Evolutionary conservation across 2,797 vertebrate species (phyloP).

Genomic region (Ctenosaura bakeri): DNA sequence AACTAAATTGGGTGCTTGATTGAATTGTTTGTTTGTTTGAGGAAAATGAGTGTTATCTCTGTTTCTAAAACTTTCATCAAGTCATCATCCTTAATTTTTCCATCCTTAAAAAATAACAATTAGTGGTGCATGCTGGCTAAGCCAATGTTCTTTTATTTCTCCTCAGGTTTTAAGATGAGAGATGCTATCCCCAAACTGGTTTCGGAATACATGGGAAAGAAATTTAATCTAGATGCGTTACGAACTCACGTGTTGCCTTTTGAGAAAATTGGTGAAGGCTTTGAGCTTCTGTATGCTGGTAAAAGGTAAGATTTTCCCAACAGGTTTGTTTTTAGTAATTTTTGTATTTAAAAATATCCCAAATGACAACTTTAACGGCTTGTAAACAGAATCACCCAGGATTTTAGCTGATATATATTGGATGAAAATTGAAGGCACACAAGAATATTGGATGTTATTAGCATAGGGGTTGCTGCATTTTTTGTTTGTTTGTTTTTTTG

Average conservation of each 20-base stretch:
- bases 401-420: too few species aligned
- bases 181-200: conserved; percentile 80
- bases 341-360: neutral
- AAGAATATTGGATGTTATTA: too few species aligned
- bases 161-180: conserved; percentile 82
- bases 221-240: conserved; percentile 84
- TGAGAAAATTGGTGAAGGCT: conserved; percentile 82
- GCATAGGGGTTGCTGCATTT: too few species aligned
- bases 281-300: conserved; percentile 79
- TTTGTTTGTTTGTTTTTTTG: too few species aligned
- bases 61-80: neutral
- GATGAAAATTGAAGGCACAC: too few species aligned
- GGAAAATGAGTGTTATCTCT: neutral
- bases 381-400: too few species aligned
- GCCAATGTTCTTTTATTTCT: neutral
- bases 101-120: neutral
- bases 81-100: neutral
- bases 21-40: neutral
- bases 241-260: conserved; percentile 84
- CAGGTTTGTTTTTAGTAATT: neutral
- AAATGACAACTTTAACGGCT: too few species aligned
- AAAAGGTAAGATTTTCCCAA: conserved; percentile 25
- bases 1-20: neutral
- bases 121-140: neutral
- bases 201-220: conserved; percentile 81